Evolutionary conservation across 2,888 invertebrate species (phyloP), one percentile per base, ranked within the genome.

Genomic region (Diaprepes abbreviatus): DNA sequence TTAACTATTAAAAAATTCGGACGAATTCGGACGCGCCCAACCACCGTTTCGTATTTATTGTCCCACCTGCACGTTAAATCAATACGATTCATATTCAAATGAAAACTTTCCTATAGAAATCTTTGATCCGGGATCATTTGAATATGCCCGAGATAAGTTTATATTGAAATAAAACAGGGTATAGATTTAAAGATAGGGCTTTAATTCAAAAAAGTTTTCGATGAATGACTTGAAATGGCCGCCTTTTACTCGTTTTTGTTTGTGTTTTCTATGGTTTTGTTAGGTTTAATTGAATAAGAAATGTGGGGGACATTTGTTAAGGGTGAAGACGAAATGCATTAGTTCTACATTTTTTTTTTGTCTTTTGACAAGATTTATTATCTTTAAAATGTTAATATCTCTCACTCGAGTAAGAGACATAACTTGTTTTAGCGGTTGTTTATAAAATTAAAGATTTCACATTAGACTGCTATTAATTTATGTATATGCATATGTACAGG

Each of bases 31-130:
- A n/a, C 6, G 7, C 16, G 24, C n/a, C 70, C 62, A 10, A 17
- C 40, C 19, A 14, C 40, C 45, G 65, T 70, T 70, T 60, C 21
- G 62, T 62, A 48, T 57, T 70, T 70, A 66, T 66, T 62, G 60
- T 57, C 66, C 70, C 66, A 70, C 70, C 70, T 70, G 70, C 70
- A 60, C 66, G 62, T 70, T 70, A 70, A 70, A 70, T 70, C 70
- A 70, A 70, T 70, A 70, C 66, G 62, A 70, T 70, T 70, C 70
- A 70, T 70, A 70, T 70, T 66, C 62, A 70, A 70, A 66, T 70
- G 70, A 70, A 70, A 70, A 66, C 40, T 70, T 65, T 70, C 54
- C 66, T 70, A 70, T 70, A 48, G 60, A 70, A 70, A 70, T 66
- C 70, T 70, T 66, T 70, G 69, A 69, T 69, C 64, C 60, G 62